Percentiles rank a stretch among this genome's conserved stretches.
These are phyloP conservation scores for Pelobates cultripes DNA, from an alignment of 2,797 vertebrate genomes.

Conservation along the genomic window DNA sequence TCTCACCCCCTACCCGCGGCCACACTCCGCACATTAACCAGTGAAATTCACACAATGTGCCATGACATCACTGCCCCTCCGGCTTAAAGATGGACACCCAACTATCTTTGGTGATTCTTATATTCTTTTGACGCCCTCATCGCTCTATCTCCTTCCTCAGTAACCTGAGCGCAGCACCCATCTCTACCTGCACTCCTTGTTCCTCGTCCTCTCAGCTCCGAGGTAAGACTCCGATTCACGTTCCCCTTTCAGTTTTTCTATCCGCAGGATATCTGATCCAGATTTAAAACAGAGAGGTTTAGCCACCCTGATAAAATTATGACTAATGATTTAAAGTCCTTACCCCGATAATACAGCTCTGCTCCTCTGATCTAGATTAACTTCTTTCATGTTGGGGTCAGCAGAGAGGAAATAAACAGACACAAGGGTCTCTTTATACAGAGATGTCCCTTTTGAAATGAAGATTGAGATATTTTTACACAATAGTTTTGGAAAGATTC, in stretches of 20 bases:
- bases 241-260: slow-evolving; percentile 30
- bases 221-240: slow-evolving; percentile 40
- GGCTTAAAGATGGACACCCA: slow-evolving; percentile 57
- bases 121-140: slow-evolving; percentile 33
- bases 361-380: slow-evolving; percentile 54
- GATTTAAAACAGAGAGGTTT: slow-evolving; percentile 60
- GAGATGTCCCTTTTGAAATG: slow-evolving; percentile 13
- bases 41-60: slow-evolving; percentile 58
- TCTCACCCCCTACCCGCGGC: slow-evolving; percentile 13
- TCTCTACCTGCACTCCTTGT: slow-evolving; percentile 17
- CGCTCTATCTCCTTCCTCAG: slow-evolving; percentile 8
- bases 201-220: slow-evolving; percentile 16
- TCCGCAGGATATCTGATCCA: slow-evolving; percentile 58
- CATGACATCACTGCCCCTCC: slow-evolving; percentile 54
- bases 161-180: background rate
- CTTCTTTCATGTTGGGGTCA: slow-evolving; percentile 52
- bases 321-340: slow-evolving; percentile 64
- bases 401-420: slow-evolving; percentile 7
- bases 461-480: slow-evolving; percentile 1
- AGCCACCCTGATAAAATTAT: slow-evolving; percentile 63
- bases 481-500: no score
- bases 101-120: slow-evolving; percentile 44
- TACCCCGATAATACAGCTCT: slow-evolving; percentile 59
- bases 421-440: slow-evolving; percentile 48
- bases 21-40: slow-evolving; percentile 57